Percentiles rank a stretch among this genome's conserved stretches.
Conservation (phyloP, 2,888 invertebrate species). For the Iphiclides podalirius region DNA sequence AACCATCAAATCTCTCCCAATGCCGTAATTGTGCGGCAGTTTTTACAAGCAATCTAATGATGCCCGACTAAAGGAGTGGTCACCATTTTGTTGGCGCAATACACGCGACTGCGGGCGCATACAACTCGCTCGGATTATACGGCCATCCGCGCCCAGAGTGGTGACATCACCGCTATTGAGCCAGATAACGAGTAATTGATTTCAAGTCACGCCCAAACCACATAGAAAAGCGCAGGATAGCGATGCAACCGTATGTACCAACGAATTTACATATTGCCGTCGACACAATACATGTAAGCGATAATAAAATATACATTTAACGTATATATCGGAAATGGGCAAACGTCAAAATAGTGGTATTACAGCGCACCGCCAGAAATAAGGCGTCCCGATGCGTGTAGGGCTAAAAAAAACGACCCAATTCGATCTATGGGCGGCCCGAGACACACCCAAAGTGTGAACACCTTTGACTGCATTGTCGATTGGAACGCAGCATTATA, state of each 20-base stretch:
- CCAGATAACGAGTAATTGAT: slow-evolving; percentile 65
- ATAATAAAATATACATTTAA: slow-evolving; percentile 10
- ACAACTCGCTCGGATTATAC: slow-evolving; percentile 46
- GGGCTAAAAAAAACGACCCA: slow-evolving; percentile 56
- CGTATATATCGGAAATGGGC: slow-evolving; percentile 25
- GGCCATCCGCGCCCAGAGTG: slow-evolving; percentile 51
- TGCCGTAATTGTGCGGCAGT: slow-evolving; percentile 7
- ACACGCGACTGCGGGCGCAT: neutral
- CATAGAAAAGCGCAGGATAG: slow-evolving; percentile 29
- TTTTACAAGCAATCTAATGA: slow-evolving; percentile 5
- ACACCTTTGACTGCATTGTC: slow-evolving; percentile 31
- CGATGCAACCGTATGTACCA: neutral
- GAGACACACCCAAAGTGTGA: slow-evolving; percentile 68
- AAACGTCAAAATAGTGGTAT: slow-evolving; percentile 28
- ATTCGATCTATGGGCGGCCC: slow-evolving; percentile 35
- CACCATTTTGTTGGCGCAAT: neutral
- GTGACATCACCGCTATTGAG: slow-evolving; percentile 68
- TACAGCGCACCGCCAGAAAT: slow-evolving; percentile 35
- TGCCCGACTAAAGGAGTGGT: slow-evolving; percentile 6
- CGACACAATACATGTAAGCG: neutral
- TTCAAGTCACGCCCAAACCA: slow-evolving; percentile 61
- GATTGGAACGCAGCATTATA: slow-evolving; percentile 1
- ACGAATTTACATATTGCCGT: neutral
- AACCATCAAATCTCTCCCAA: slow-evolving; percentile 16
- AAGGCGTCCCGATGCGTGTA: slow-evolving; percentile 33